Evolutionary conservation across 1,140 invertebrate species (phyloP).

Genomic region (Formica selysi): DNA sequence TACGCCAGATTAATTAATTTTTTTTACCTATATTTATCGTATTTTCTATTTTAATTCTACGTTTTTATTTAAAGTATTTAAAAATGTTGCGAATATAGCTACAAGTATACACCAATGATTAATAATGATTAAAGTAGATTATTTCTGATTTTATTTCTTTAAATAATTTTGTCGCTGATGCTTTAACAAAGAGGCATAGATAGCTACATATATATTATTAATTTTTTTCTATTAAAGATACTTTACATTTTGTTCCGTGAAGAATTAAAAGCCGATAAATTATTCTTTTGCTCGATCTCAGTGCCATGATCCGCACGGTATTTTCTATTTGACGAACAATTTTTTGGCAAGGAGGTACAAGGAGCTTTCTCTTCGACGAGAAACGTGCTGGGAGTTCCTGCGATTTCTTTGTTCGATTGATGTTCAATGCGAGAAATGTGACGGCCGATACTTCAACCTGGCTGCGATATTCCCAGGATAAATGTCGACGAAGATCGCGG

Average conservation of each 20-base stretch:
- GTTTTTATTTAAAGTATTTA: constrained; percentile 9
- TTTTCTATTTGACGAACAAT: constrained; percentile 50
- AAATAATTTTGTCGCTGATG: too few species aligned
- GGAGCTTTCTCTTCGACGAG: constrained; percentile 28
- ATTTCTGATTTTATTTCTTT: too few species aligned
- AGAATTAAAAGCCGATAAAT: constrained; percentile 40
- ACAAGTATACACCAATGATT: neutral
- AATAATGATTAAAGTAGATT: neutral
- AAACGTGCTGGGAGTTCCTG: constrained; percentile 64
- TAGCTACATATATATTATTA: neutral
- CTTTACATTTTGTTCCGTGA: neutral
- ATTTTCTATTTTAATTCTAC: neutral
- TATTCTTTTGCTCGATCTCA: constrained; percentile 8
- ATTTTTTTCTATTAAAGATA: neutral
- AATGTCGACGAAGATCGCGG: constrained; percentile 79
- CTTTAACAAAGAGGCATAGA: too few species aligned
- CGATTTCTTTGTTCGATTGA: constrained; percentile 77
- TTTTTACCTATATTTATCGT: neutral
- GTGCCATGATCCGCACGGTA: constrained; percentile 32
- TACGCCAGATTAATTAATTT: constrained; percentile 26
- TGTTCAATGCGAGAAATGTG: constrained; percentile 78
- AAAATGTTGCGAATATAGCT: neutral
- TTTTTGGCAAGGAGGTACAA: constrained; percentile 46
- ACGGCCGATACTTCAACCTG: constrained; percentile 78
- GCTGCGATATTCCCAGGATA: constrained; percentile 79